These are phyloP conservation scores for Spheniscus humboldti DNA, from an alignment of 2,797 vertebrate species.

Conservation along the genomic window DNA sequence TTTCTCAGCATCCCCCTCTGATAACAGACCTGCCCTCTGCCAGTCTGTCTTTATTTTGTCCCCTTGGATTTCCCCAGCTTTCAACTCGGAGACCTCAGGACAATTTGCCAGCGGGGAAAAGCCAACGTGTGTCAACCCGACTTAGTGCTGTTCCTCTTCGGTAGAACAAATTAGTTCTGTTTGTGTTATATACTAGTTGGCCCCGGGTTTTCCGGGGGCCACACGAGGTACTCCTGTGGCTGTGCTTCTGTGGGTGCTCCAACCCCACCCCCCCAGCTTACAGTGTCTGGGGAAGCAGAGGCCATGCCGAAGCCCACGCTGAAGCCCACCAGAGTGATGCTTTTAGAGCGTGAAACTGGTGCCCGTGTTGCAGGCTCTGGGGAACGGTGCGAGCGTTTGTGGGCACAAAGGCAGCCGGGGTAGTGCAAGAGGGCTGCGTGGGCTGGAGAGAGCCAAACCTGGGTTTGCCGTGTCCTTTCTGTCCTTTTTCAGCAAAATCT, in stretches of 20 bases:
- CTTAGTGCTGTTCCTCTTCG: neutral
- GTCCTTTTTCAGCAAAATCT: neutral
- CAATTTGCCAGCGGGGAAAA: neutral
- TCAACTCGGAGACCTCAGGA: neutral
- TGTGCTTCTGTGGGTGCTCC: neutral
- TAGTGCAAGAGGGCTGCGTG: neutral
- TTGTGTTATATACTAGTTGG: neutral
- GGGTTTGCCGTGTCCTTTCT: neutral
- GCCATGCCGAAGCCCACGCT: neutral
- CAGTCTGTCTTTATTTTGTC: neutral
- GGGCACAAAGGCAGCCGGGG: neutral
- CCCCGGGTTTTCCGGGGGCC: neutral
- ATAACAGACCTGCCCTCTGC: neutral
- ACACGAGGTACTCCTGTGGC: neutral
- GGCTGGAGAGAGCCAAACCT: neutral
- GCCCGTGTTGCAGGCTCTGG: neutral
- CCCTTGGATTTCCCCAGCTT: neutral
- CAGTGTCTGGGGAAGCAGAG: neutral
- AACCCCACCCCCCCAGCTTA: neutral
- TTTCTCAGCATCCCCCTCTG: neutral
- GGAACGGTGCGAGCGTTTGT: neutral
- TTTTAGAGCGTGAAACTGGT: neutral
- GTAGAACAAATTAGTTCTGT: neutral
- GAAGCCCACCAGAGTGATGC: neutral
- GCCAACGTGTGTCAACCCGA: accelerated